phyloP scores from a whole-genome alignment of 1,140 invertebrate species.

The Eciton burchellii region DNA sequence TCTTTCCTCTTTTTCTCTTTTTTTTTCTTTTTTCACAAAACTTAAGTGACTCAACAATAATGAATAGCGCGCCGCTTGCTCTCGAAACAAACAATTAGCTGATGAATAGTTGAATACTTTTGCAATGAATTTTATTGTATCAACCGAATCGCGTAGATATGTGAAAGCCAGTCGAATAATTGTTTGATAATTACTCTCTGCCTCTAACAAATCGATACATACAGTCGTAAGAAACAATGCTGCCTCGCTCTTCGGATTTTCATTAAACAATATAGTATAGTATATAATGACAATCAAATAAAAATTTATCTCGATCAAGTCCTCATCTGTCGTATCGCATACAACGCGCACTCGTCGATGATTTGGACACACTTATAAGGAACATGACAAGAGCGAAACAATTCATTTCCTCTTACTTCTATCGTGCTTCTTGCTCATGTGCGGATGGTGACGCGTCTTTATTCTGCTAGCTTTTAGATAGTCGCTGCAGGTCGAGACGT shows the following conservation, averaged over 20 bases:
- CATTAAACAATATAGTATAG: constrained; percentile 11
- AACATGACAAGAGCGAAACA: constrained; percentile 48
- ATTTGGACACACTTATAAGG: constrained; percentile 39
- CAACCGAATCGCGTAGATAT: constrained; percentile 32
- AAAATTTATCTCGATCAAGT: constrained; percentile 61
- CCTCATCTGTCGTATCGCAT: constrained; percentile 6
- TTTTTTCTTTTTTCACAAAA: constrained; percentile 18
- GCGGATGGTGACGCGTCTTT: constrained; percentile 81
- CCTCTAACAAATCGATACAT: neutral
- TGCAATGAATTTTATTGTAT: constrained; percentile 50
- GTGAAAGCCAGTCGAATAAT: constrained; percentile 17
- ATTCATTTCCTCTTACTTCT: constrained; percentile 84
- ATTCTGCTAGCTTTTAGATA: constrained; percentile 78
- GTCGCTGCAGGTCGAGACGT: constrained; percentile 74
- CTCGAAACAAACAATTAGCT: constrained; percentile 6
- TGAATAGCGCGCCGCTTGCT: neutral
- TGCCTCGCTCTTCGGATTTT: neutral
- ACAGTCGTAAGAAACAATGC: neutral
- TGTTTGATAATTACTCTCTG: neutral
- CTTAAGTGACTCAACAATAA: constrained; percentile 21
- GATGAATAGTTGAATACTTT: constrained; percentile 12
- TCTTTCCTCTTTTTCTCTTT: too few species aligned
- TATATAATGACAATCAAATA: neutral
- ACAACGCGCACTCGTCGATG: constrained; percentile 18
- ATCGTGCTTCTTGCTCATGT: constrained; percentile 80